Conservation (phyloP, 2,888 invertebrate genomes). For the Seira ritae region DNA sequence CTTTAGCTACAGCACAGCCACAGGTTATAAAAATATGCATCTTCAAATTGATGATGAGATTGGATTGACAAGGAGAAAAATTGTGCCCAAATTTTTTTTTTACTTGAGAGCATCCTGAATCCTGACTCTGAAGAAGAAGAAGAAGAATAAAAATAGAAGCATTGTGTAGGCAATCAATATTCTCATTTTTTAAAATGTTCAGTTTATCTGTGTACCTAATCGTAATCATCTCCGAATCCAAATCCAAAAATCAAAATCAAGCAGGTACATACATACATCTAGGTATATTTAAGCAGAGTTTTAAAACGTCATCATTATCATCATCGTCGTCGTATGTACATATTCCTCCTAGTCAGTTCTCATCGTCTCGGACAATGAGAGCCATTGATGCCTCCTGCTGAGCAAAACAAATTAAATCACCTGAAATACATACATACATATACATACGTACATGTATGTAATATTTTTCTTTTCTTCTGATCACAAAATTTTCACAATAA, state of each 20-base stretch:
- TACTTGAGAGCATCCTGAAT: conserved; percentile 30
- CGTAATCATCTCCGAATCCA: conserved; percentile 10
- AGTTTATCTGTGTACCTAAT: conserved; percentile 26
- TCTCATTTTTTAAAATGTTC: conserved; percentile 23
- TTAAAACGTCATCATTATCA: conserved; percentile 37
- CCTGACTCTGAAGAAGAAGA: too few species aligned
- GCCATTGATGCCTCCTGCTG: conserved; percentile 54
- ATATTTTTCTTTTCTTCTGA: conserved; percentile 32
- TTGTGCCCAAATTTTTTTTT: conserved; percentile 58
- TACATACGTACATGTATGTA: too few species aligned
- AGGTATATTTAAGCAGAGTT: conserved; percentile 22
- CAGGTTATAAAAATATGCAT: background rate
- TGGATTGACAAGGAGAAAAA: conserved; percentile 58
- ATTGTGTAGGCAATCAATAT: conserved; percentile 31
- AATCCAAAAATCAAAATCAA: background rate
- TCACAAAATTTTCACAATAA: conserved; percentile 50
- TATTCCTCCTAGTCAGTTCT: too few species aligned
- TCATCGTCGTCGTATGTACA: too few species aligned
- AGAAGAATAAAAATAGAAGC: conserved; percentile 35
- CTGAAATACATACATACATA: conserved; percentile 59
- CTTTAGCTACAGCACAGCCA: too few species aligned
- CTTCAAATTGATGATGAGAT: conserved; percentile 36
- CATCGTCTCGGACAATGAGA: conserved; percentile 59
- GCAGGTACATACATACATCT: background rate
- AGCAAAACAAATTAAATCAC: conserved; percentile 63